phyloP scores from a whole-genome alignment of 1,140 invertebrate species.

The Melipona quadrifasciata region DNA sequence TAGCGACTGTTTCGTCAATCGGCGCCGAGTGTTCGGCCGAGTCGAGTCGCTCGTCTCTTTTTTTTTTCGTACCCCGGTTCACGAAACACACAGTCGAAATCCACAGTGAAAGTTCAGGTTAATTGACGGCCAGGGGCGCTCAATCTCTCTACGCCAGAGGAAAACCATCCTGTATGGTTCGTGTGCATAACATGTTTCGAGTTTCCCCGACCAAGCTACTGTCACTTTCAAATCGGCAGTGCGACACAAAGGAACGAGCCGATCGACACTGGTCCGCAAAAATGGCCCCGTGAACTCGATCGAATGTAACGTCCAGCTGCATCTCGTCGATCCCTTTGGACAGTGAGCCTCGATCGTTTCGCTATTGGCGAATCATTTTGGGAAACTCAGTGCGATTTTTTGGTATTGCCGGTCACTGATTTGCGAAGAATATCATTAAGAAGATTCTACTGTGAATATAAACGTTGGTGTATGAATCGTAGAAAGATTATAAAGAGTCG shows the following conservation, averaged over 20 bases:
- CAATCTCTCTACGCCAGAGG: neutral
- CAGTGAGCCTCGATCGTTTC: neutral
- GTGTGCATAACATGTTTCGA: slow-evolving; percentile 55
- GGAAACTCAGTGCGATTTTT: neutral
- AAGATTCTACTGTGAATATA: neutral
- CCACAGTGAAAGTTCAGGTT: slow-evolving; percentile 75
- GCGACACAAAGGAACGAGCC: slow-evolving; percentile 70
- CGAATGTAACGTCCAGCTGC: neutral
- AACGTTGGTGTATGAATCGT: too few species aligned
- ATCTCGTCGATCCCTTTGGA: neutral
- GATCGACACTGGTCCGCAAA: slow-evolving; percentile 32
- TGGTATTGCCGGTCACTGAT: neutral
- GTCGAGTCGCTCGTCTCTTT: neutral
- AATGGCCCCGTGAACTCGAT: slow-evolving; percentile 27
- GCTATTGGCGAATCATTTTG: neutral
- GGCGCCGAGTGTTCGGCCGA: neutral
- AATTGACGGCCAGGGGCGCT: slow-evolving; percentile 46
- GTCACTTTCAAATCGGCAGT: slow-evolving; percentile 79
- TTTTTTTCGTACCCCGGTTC: neutral
- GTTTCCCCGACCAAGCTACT: slow-evolving; percentile 75
- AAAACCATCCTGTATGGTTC: slow-evolving; percentile 59
- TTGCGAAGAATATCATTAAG: neutral
- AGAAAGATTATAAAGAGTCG: too few species aligned
- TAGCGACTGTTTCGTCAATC: neutral
- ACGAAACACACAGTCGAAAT: slow-evolving; percentile 44